A percentile compares a stretch with the other conserved stretches of the same genome.
Conservation (phyloP, 2,797 vertebrate genomes). For the Apogon hyalosoma region DNA sequence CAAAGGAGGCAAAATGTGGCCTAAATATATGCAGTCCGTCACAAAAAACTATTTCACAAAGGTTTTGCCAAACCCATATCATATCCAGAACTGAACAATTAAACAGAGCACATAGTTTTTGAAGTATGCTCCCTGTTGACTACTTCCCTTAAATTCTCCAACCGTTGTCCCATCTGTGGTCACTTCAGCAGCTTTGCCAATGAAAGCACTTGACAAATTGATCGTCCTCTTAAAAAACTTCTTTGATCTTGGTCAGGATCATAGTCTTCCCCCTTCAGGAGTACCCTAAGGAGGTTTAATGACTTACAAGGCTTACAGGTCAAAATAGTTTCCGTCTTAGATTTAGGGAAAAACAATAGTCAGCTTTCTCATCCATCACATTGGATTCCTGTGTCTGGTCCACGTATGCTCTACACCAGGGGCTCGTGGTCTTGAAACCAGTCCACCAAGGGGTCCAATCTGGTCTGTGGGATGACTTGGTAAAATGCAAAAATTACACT, state of each 20-base stretch:
- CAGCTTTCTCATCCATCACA: slow-evolving; percentile 1
- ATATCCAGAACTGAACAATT: no score
- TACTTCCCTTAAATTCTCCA: no score
- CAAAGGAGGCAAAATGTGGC: slow-evolving; percentile 4
- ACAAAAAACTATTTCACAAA: background rate
- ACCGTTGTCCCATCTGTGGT: no score
- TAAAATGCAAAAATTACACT: no score
- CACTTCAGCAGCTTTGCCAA: no score
- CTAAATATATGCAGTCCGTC: slow-evolving; percentile 24
- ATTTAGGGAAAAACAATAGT: slow-evolving; percentile 20
- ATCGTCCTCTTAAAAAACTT: slow-evolving; percentile 1
- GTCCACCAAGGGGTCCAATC: no score
- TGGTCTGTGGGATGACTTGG: no score
- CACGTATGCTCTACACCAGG: background rate
- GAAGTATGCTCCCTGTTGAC: no score
- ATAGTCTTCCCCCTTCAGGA: background rate
- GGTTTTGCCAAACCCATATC: no score
- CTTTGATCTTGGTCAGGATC: slow-evolving; percentile 20
- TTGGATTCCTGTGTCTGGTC: background rate
- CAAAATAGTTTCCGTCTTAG: slow-evolving; percentile 5
- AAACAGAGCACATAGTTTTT: no score
- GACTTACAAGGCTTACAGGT: background rate
- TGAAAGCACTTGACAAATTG: no score
- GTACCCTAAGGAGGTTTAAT: background rate
- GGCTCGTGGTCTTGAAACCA: no score